Evolutionary conservation across 2,888 invertebrate genomes (phyloP), one percentile per base, ranked within the genome.

Genomic region (Heliothis peltigera): DNA sequence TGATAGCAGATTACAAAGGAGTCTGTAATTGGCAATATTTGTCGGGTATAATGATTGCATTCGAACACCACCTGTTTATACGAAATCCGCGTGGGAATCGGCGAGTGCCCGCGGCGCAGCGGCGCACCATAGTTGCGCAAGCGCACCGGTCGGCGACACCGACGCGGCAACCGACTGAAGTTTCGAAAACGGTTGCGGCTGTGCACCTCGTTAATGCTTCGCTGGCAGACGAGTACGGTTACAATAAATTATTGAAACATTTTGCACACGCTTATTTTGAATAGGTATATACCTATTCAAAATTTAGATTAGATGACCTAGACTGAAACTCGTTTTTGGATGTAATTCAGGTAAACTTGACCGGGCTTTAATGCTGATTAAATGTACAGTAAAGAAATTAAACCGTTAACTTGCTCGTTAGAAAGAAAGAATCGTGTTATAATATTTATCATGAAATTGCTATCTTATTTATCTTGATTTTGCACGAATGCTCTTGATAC

Each of bases 71-170:
- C 90, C 91, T 92, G 91, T 87, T 89, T 89, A 87, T 90, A 91
- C 90, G 92, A 94, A 94, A 93, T 93, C 92, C 91, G 94, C 94
- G 94, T 95, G 94, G 94, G 94, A 95, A 94, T 89, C 88, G 84
- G 80, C 82, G 80, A 84, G 82, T 77, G 89, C 87, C 83, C 77
- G 87, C 80, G 84, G 87, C 84, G 75, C 82, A 77, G 63, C 61
- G 80, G 65, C 61, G 63, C 79, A 68, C 77, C 52, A 71, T 43
- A 47, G 80, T 93, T 93, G 91, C 91, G 91, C 89, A 93, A 93
- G 80, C 82, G 80, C 77, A 80, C 79, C 72, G 64, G 79, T 77
- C 80, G 80, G 67, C 56, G 75, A 69, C 75, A 77, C 64, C 75
- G 70, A 72, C 72, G 60, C 74, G 67, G 75, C 73, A 70, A 68